These are phyloP conservation scores for Sesamia inferens DNA, from an alignment of 2,888 invertebrate species.

Conservation along the genomic window DNA sequence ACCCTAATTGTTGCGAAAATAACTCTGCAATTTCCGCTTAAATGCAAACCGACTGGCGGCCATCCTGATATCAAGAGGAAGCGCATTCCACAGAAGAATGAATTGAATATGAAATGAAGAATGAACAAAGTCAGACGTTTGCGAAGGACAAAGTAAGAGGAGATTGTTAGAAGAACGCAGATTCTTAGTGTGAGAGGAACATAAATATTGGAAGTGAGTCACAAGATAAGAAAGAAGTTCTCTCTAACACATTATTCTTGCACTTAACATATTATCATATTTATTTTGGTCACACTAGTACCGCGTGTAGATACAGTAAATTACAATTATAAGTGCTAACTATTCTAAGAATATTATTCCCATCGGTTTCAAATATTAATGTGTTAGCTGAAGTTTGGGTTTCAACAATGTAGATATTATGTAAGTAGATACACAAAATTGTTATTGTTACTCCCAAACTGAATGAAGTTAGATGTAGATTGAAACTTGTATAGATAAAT, in stretches of 20 bases:
- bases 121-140: no score
- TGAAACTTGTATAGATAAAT: constrained; percentile 6
- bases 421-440: constrained; percentile 9
- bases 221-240: no score
- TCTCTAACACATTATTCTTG: constrained; percentile 3
- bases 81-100: no score
- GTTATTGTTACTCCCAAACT: constrained; percentile 35
- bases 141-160: no score
- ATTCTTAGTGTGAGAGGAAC: no score
- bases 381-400: constrained; percentile 34
- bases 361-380: constrained; percentile 59
- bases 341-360: constrained; percentile 69
- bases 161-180: no score
- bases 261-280: constrained; percentile 17
- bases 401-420: constrained; percentile 38
- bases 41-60: no score
- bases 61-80: no score
- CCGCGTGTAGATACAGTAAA: constrained; percentile 55
- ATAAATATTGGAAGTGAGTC: no score
- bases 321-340: constrained; percentile 74
- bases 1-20: no score
- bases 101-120: no score
- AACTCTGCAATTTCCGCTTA: no score
- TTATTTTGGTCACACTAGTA: constrained; percentile 58
- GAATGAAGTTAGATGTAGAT: constrained; percentile 24